Evolutionary conservation across 2,888 invertebrate genomes (phyloP).

Genomic region (Trichopria drosophilae): DNA sequence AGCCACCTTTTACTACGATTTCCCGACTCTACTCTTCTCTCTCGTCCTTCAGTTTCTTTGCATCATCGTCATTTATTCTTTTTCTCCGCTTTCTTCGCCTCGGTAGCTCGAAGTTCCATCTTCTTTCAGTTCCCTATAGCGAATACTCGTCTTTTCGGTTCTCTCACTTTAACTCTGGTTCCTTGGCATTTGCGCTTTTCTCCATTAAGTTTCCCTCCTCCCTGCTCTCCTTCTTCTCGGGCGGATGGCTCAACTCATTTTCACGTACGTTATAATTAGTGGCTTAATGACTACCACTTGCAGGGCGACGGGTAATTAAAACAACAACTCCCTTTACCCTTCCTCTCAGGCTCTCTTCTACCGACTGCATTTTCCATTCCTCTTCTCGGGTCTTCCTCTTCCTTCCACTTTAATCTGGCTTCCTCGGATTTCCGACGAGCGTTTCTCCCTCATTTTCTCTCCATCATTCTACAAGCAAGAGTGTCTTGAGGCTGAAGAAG

Average conservation of each 20-base stretch:
- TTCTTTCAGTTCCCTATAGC: no score
- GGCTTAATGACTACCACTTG: conserved; percentile 56
- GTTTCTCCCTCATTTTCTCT: conserved; percentile 26
- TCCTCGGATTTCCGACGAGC: conserved; percentile 12
- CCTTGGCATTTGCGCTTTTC: no score
- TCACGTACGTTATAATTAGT: conserved; percentile 58
- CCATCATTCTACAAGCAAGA: no score
- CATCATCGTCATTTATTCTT: no score
- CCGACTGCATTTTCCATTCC: conserved; percentile 19
- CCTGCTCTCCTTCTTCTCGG: conserved; percentile 31
- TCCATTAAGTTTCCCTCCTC: conserved; percentile 7
- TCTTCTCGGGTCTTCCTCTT: conserved; percentile 12
- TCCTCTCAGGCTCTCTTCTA: conserved; percentile 31
- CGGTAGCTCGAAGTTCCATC: conserved; percentile 1
- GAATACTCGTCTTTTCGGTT: no score
- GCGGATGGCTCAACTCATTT: conserved; percentile 50
- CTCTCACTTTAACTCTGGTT: no score
- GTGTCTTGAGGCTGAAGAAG: conserved; percentile 34
- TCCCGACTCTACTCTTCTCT: conserved; percentile 22
- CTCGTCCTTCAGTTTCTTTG: background rate
- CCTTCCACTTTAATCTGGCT: conserved; percentile 27
- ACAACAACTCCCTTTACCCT: conserved; percentile 48
- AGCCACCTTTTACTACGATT: conserved; percentile 37
- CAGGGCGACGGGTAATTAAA: conserved; percentile 56
- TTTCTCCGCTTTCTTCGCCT: conserved; percentile 7